These are phyloP conservation scores for Ammospiza caudacuta DNA, from an alignment of 2,113 vertebrate species.

Conservation along the genomic window DNA sequence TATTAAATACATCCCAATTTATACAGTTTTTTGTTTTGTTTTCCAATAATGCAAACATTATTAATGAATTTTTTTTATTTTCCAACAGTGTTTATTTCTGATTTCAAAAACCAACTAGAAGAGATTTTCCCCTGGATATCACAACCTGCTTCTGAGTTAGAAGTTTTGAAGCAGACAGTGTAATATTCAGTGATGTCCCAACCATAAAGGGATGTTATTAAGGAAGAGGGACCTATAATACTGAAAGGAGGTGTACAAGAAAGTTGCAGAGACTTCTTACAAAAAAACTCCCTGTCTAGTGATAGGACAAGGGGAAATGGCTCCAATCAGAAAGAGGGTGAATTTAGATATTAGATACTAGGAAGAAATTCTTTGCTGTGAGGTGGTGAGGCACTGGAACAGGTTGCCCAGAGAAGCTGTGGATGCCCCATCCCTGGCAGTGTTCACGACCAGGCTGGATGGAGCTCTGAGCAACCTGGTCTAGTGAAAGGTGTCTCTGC, in stretches of 20 bases:
- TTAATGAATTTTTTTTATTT: background rate
- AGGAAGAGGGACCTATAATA: background rate
- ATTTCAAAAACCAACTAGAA: background rate
- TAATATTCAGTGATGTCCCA: background rate
- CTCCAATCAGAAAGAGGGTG: background rate
- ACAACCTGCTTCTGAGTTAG: background rate
- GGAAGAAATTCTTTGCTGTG: background rate
- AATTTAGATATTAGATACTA: background rate
- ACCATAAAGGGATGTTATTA: background rate
- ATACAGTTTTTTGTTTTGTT: background rate
- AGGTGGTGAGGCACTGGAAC: background rate
- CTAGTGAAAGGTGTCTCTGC: background rate
- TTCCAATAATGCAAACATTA: background rate
- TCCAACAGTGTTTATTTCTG: background rate
- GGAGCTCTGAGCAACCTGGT: background rate
- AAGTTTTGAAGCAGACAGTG: background rate
- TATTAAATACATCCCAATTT: background rate
- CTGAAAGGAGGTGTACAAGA: background rate
- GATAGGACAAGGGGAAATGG: background rate
- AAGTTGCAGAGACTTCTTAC: background rate
- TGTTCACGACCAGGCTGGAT: background rate
- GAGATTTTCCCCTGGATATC: background rate
- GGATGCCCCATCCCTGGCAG: background rate
- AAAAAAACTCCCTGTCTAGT: no score
- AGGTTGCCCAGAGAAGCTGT: background rate